Percentiles rank a stretch among this genome's conserved stretches.
Conservation (phyloP, 1,140 invertebrate genomes). For the Lanistes nyassanus region DNA sequence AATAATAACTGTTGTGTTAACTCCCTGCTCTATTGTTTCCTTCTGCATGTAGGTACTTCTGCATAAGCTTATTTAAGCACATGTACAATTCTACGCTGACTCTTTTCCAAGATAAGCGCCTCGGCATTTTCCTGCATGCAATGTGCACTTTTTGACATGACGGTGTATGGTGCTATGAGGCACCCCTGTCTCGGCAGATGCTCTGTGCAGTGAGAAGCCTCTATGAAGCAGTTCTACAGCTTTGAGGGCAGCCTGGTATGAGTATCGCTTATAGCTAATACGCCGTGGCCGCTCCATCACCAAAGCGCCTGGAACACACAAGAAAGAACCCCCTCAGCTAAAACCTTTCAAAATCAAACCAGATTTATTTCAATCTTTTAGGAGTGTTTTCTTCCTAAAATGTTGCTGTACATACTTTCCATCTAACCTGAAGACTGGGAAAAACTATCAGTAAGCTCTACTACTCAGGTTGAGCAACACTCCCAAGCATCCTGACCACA, state of each 20-base stretch:
- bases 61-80: no score
- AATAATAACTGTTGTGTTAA: no score
- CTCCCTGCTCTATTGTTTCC: no score
- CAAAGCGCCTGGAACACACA: constrained; percentile 12
- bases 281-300: no score
- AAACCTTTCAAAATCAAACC: background rate
- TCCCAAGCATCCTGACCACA: no score
- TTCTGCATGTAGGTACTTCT: no score
- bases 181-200: constrained; percentile 6
- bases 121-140: background rate
- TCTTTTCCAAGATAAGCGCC: background rate
- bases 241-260: background rate
- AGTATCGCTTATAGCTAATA: constrained; percentile 12
- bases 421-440: no score
- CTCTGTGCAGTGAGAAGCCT: constrained; percentile 2
- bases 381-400: no score
- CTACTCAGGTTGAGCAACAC: no score
- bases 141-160: background rate
- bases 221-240: constrained; percentile 13
- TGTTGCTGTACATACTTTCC: no score
- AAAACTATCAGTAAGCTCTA: no score
- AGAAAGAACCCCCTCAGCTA: constrained; percentile 4
- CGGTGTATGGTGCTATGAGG: constrained; percentile 13
- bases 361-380: background rate
- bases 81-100: no score